A percentile compares a stretch with the other conserved stretches of the same genome.
phyloP scores from a whole-genome alignment of 2,113 vertebrate species.

The Brachirus orientalis region DNA sequence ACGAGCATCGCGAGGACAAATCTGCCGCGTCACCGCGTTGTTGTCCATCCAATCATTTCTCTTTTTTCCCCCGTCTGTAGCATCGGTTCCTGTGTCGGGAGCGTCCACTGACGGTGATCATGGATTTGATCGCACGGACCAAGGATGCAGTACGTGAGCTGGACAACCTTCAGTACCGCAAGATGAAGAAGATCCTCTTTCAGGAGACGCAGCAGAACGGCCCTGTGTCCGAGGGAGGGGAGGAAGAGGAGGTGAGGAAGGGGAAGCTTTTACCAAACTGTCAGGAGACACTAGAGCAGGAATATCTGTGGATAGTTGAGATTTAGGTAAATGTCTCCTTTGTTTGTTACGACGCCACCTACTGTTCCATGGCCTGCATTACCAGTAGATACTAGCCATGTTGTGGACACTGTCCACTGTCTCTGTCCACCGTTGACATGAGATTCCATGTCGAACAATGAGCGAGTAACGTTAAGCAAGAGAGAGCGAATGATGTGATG shows the following conservation, averaged over 20 bases:
- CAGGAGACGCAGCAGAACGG: conserved; percentile 90
- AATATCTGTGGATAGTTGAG: too few species aligned
- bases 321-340: too few species aligned
- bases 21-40: neutral
- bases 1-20: neutral
- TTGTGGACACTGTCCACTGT: too few species aligned
- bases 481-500: too few species aligned
- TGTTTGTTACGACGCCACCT: too few species aligned
- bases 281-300: too few species aligned
- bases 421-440: too few species aligned
- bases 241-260: conserved; percentile 87
- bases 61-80: conserved; percentile 59
- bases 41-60: accelerated
- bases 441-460: too few species aligned
- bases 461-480: too few species aligned
- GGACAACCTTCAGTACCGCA: conserved; percentile 94
- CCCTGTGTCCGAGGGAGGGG: conserved; percentile 85
- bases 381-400: too few species aligned
- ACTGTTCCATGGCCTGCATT: too few species aligned
- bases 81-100: conserved; percentile 91
- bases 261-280: too few species aligned
- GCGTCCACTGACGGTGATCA: conserved; percentile 88
- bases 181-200: conserved; percentile 97
- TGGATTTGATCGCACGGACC: conserved; percentile 91
- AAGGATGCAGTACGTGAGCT: conserved; percentile 92